Conservation (phyloP, 1,140 invertebrate genomes). For the Leptestheria dahalacensis region DNA sequence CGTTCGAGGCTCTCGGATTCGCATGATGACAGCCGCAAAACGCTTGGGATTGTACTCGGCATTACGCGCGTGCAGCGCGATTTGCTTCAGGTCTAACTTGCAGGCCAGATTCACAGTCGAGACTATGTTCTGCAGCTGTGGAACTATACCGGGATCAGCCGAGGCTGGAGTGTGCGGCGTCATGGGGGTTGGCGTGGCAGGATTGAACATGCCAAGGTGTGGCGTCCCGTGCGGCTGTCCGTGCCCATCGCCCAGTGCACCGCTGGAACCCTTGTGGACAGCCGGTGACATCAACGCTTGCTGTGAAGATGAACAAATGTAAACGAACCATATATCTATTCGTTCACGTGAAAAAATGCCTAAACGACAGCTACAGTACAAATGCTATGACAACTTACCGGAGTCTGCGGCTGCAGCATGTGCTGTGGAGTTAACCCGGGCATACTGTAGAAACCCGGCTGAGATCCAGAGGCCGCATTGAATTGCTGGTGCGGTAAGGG, state of each 20-base stretch:
- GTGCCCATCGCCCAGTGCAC: slow-evolving; percentile 1
- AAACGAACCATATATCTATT: slow-evolving; percentile 10
- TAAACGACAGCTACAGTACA: neutral
- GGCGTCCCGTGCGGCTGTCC: slow-evolving; percentile 7
- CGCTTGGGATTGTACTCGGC: slow-evolving; percentile 99
- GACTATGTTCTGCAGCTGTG: slow-evolving; percentile 94
- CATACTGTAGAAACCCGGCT: slow-evolving; percentile 16
- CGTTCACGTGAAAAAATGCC: slow-evolving; percentile 13
- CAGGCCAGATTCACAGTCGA: slow-evolving; percentile 95
- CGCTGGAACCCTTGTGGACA: slow-evolving; percentile 4
- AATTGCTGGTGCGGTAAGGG: slow-evolving; percentile 39
- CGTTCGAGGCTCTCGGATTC: slow-evolving; percentile 94
- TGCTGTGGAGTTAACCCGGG: slow-evolving; percentile 42
- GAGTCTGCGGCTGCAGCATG: slow-evolving; percentile 73
- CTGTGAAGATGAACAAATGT: slow-evolving; percentile 18
- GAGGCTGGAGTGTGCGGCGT: slow-evolving; percentile 90
- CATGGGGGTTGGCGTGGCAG: slow-evolving; percentile 63
- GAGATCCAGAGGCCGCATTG: slow-evolving; percentile 40
- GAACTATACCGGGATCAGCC: slow-evolving; percentile 81
- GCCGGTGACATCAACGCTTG: slow-evolving; percentile 15
- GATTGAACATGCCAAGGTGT: slow-evolving; percentile 23
- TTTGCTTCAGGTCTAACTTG: slow-evolving; percentile 90
- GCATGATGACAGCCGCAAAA: slow-evolving; percentile 99
- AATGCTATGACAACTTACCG: slow-evolving; percentile 36
- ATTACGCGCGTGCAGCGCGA: slow-evolving; percentile 95